Conservation (phyloP, 2,888 invertebrate genomes). For the Metalampra italica region DNA sequence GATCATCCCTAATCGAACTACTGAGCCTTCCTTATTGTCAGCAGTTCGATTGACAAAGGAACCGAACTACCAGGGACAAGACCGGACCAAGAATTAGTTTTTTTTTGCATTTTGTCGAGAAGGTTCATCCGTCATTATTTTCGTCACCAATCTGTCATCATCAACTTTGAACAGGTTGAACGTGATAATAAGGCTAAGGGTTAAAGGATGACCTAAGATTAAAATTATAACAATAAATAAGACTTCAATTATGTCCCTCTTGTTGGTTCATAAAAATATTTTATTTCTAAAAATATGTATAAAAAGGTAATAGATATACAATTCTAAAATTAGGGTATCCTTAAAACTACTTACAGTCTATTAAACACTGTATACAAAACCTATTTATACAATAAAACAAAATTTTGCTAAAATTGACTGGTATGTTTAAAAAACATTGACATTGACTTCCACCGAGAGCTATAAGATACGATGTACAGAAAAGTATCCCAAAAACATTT, state of each 20-base stretch:
- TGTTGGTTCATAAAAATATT: conserved; percentile 28
- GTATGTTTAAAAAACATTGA: conserved; percentile 44
- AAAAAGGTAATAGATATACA: conserved; percentile 20
- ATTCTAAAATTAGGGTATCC: conserved; percentile 23
- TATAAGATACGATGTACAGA: conserved; percentile 22
- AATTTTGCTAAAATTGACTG: conserved; percentile 58
- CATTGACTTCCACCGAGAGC: conserved; percentile 48
- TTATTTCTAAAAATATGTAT: conserved; percentile 17
- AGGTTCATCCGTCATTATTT: too few relatives aligned
- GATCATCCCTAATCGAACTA: too few relatives aligned
- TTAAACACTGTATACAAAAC: conserved; percentile 29
- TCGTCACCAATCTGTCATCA: too few relatives aligned
- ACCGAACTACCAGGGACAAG: too few relatives aligned
- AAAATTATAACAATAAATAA: too few relatives aligned
- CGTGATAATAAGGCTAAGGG: too few relatives aligned
- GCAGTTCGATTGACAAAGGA: too few relatives aligned
- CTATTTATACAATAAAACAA: conserved; percentile 35
- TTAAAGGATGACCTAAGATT: too few relatives aligned
- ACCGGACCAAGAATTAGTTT: too few relatives aligned
- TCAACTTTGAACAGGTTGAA: too few relatives aligned
- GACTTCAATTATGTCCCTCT: conserved; percentile 14
- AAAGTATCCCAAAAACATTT: background rate
- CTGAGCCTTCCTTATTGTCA: too few relatives aligned
- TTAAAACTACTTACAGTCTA: conserved; percentile 30
- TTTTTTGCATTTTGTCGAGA: too few relatives aligned